Conservation (phyloP, 2,113 vertebrate species). For the Microtus ochrogaster region DNA sequence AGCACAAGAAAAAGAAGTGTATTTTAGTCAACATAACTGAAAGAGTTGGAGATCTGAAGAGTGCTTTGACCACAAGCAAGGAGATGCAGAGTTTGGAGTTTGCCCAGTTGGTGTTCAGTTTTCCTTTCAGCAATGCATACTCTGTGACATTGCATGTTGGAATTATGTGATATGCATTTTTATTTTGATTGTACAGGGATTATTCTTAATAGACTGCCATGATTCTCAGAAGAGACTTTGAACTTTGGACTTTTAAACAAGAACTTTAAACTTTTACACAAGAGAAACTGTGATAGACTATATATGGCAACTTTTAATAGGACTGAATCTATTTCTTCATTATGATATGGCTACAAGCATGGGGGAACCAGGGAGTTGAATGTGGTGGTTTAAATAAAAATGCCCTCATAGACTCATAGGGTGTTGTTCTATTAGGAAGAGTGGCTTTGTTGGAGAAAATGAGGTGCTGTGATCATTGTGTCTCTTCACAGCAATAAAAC, state of each 20-base stretch:
- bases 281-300: not conserved
- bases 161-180: not conserved
- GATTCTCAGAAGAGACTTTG: not conserved
- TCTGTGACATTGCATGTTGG: not conserved
- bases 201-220: not conserved
- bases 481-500: not conserved
- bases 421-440: not conserved
- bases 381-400: not conserved
- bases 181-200: not conserved
- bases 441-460: not conserved
- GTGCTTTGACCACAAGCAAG: not conserved
- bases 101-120: not conserved
- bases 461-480: not conserved
- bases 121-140: not conserved
- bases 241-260: not conserved
- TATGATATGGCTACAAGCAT: not conserved
- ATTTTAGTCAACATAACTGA: not conserved
- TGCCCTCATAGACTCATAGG: too few species aligned
- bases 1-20: not conserved
- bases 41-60: not conserved
- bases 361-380: not conserved
- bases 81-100: not conserved
- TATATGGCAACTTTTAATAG: not conserved
- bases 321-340: not conserved
- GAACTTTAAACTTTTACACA: not conserved